Evolutionary conservation across 1,140 invertebrate genomes (phyloP), one percentile per base, ranked within the genome.

Genomic region (Zaprionus inermis): DNA sequence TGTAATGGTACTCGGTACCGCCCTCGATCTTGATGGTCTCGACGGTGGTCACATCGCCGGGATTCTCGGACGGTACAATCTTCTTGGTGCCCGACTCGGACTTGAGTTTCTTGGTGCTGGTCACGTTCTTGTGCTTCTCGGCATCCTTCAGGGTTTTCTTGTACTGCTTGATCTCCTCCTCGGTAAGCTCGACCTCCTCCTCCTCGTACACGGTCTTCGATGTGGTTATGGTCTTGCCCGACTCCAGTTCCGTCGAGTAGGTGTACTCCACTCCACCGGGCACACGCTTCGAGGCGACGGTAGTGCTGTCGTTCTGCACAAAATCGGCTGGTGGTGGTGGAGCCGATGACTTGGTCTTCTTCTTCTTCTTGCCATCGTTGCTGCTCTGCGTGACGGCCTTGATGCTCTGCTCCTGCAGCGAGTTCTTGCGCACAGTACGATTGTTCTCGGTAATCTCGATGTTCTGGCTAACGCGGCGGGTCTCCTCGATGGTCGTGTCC

Each of bases 71-170:
- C 16, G 91, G 91, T 16, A 92, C 90, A 38, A 92, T 74, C 74
- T 92, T 92, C 81, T 92, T 92, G 67, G 91, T 92, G 52, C 91
- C 91, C 38, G 91, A 92, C 67, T 92, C 90, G 5, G 91, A 92
- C 70, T 79, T 81, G 0, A 92, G 68, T 54, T 91, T 92, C 80
- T 92, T 92, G 64, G 91, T 81, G 58, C 74, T 78, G 68, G 85
- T 91, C 41, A 92, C 79, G 36, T 92, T 92, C 79, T 92, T 91
- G 52, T 86, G 91, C 77, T 92, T 92, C 63, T 92, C 90, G 14
- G 91, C 91, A n/a, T 92, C 91, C 79, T 92, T 92, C 0, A 92
- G 63, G 16, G 88, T 89, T 71, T 92, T 92, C 81, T 92, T 91
- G 58, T 92, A 92, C 55, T 77, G 67, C 18, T n/a, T 71, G 57